Evolutionary conservation across 2,888 invertebrate genomes (phyloP).

Genomic region (Cantharis lateralis): DNA sequence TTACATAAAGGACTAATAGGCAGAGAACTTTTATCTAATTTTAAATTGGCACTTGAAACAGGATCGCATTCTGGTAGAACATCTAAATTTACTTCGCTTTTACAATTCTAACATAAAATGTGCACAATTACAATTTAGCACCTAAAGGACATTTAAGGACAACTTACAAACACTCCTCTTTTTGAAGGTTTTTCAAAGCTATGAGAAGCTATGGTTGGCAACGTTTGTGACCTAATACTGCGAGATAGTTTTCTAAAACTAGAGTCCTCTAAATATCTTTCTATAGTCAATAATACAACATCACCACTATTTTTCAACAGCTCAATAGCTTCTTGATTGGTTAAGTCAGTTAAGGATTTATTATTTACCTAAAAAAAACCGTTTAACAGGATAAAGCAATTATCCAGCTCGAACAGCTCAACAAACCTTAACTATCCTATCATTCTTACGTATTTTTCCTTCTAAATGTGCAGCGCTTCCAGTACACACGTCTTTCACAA

Average conservation of each 20-base stretch:
- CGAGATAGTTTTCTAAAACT: slow-evolving; percentile 66
- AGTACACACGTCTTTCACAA: slow-evolving; percentile 97
- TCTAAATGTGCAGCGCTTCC: slow-evolving; percentile 95
- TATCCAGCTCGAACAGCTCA: not conserved
- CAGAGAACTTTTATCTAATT: not conserved
- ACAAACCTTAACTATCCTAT: slow-evolving; percentile 87
- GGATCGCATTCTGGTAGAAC: not conserved
- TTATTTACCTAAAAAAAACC: slow-evolving; percentile 72
- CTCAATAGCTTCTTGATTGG: slow-evolving; percentile 93
- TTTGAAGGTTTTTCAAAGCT: not conserved
- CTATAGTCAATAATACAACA: slow-evolving; percentile 70
- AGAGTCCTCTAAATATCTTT: slow-evolving; percentile 83
- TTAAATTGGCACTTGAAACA: slow-evolving; percentile 1
- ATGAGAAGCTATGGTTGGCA: not conserved
- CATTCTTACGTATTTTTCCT: slow-evolving; percentile 90
- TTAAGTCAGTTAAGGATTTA: slow-evolving; percentile 84
- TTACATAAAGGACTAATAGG: not conserved
- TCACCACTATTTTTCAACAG: slow-evolving; percentile 82
- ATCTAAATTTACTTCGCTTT: not conserved
- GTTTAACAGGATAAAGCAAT: not conserved
- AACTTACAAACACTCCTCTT: not conserved
- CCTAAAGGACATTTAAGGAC: not conserved
- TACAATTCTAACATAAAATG: not conserved
- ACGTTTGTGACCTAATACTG: not conserved
- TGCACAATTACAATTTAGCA: slow-evolving; percentile 49